Evolutionary conservation across 2,113 vertebrate genomes (phyloP), one percentile per base, ranked within the genome.

Genomic region (Syngnathoides biaculeatus): DNA sequence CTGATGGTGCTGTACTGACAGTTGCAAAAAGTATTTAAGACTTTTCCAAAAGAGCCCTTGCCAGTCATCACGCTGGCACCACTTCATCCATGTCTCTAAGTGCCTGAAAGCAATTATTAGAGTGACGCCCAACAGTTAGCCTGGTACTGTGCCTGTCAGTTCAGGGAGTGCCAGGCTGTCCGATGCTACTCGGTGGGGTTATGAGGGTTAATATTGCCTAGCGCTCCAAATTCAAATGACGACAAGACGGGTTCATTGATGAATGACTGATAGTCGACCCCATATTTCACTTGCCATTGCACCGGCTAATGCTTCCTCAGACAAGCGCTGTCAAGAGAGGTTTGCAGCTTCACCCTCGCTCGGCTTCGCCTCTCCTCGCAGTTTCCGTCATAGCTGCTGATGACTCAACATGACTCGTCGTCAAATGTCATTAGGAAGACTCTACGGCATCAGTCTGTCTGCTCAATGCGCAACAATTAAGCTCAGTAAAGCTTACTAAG

Each of bases 201-300:
- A 88, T 52, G 66, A 69, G 87, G 89, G 89, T 89, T 91, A 89
- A 89, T 84, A 84, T 71, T 79, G 79, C 83, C 79, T 69, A 76
- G 86, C 86, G 80, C 84, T 86, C 79, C 81, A 81, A 80, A 88
- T 87, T 89, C 82, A 90, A 80, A 86, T 70, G 73, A 77, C 87
- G 87, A 87, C 89, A 86, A 80, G 80, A 84, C 61, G 81, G 78
- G 85, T 84, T 84, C 78, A 86, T 83, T 86, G 89, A 87, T 85
- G 80, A 90, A 84, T 89, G 87, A 87, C 81, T 90, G 86, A 89
- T 89, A 88, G 87, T 78, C 87, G 85, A 86, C 84, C 85, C 80
- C 79, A 87, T 89, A 89, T 89, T 88, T 84, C 83, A 89, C 81
- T 89, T 89, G 89, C 89, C 83, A 86, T 58, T 79, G 84, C 82